These are phyloP conservation scores for Callosobruchus maculatus DNA, from an alignment of 2,888 invertebrate genomes.

Conservation along the genomic window DNA sequence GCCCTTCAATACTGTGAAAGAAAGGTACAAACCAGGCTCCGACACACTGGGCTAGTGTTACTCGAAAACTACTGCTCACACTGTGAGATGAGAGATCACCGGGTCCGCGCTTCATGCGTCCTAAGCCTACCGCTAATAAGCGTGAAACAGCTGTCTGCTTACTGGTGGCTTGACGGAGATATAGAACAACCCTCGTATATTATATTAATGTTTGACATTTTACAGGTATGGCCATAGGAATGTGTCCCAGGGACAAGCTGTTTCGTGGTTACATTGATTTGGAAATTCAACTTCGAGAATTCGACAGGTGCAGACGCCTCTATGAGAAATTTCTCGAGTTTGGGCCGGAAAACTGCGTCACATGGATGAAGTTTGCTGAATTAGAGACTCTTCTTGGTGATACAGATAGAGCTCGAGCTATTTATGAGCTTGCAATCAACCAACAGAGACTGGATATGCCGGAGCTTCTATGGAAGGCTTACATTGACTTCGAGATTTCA, in stretches of 20 bases:
- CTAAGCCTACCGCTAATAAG: too few species aligned
- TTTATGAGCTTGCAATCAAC: constrained; percentile 91
- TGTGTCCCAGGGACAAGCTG: constrained; percentile 94
- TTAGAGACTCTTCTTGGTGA: constrained; percentile 94
- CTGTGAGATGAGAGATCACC: too few species aligned
- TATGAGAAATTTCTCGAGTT: constrained; percentile 98
- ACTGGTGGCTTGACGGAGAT: too few species aligned
- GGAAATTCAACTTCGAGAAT: constrained; percentile 95
- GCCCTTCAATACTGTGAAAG: too few species aligned
- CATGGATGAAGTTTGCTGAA: constrained; percentile 99
- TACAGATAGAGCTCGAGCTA: constrained; percentile 83
- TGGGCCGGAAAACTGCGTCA: constrained; percentile 94
- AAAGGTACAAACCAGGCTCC: too few species aligned
- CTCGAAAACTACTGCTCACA: too few species aligned
- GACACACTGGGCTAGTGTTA: too few species aligned
- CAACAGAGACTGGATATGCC: constrained; percentile 97
- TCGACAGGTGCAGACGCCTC: constrained; percentile 92
- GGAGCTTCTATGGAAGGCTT: constrained; percentile 97
- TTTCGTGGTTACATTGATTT: constrained; percentile 97
- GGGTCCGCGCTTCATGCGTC: too few species aligned
- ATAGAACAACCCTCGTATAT: too few species aligned
- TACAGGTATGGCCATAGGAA: constrained; percentile 53
- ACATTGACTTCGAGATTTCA: constrained; percentile 96
- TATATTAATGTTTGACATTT: too few species aligned
- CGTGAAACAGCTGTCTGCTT: too few species aligned